These are phyloP conservation scores for Theristicus caerulescens DNA, from an alignment of 2,113 vertebrate genomes.

Conservation along the genomic window DNA sequence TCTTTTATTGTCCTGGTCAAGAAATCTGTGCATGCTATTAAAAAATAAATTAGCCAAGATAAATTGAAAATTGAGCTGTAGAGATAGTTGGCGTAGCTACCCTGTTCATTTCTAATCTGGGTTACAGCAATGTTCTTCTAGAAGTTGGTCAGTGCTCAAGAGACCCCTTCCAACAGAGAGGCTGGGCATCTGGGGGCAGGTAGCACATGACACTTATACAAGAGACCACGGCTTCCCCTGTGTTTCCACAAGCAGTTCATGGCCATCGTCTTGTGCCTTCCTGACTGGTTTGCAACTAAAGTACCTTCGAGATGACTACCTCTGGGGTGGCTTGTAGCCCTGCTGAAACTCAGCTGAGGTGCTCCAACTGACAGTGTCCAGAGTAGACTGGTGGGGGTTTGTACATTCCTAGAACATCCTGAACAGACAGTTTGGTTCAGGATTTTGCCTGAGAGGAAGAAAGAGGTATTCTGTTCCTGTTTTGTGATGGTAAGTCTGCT, in stretches of 20 bases:
- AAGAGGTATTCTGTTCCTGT: neutral
- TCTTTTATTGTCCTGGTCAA: neutral
- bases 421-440: neutral
- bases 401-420: neutral
- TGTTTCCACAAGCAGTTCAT: neutral
- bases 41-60: neutral
- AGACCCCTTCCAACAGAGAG: neutral
- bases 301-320: neutral
- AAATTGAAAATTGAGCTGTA: neutral
- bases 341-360: neutral
- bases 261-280: neutral
- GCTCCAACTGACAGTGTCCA: neutral
- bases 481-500: neutral
- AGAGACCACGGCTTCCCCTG: neutral
- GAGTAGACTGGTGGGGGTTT: neutral
- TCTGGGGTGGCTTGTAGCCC: neutral
- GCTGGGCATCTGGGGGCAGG: neutral
- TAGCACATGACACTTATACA: rapidly evolving
- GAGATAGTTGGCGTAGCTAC: neutral
- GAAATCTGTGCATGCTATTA: neutral
- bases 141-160: neutral
- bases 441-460: neutral
- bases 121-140: neutral
- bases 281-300: neutral
- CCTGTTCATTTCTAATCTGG: neutral